Conservation (phyloP, 1,140 invertebrate species). For the Hermetia illucens region DNA sequence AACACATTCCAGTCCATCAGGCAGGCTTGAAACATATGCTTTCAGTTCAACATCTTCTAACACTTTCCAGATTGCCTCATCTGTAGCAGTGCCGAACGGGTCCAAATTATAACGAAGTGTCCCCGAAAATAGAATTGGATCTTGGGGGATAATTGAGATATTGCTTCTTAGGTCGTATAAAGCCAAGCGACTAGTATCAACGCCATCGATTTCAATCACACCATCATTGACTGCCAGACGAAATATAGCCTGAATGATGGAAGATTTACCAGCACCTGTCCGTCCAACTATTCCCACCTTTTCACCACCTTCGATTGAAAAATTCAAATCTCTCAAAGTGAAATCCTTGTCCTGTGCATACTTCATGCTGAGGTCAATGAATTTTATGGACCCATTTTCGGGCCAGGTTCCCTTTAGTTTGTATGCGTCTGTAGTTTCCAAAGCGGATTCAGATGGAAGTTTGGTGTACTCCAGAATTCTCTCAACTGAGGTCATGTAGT, state of each 20-base stretch:
- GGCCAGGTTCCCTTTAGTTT: conserved; percentile 48
- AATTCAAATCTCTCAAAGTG: conserved; percentile 42
- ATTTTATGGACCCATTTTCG: conserved; percentile 43
- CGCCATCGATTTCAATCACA: conserved; percentile 42
- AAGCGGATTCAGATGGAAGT: conserved; percentile 39
- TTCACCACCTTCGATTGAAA: conserved; percentile 40
- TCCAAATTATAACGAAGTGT: conserved; percentile 53
- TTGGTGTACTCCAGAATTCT: conserved; percentile 51
- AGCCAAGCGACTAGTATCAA: conserved; percentile 37
- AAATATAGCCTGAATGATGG: conserved; percentile 51
- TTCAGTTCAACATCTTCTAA: conserved; percentile 46
- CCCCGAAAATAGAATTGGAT: conserved; percentile 54
- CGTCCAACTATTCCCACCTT: conserved; percentile 52
- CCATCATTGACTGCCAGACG: conserved; percentile 34
- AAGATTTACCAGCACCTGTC: conserved; percentile 53
- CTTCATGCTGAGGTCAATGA: conserved; percentile 44
- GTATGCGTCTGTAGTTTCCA: conserved; percentile 31
- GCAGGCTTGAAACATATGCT: conserved; percentile 38
- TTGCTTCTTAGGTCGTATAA: conserved; percentile 42
- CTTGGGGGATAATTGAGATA: conserved; percentile 59
- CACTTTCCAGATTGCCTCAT: conserved; percentile 52
- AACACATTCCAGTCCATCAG: conserved; percentile 38
- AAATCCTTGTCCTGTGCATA: conserved; percentile 43
- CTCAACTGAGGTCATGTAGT: conserved; percentile 68
- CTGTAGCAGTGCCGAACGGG: conserved; percentile 42